Conservation (phyloP, 2,113 vertebrate species). For the Mixornis gularis region DNA sequence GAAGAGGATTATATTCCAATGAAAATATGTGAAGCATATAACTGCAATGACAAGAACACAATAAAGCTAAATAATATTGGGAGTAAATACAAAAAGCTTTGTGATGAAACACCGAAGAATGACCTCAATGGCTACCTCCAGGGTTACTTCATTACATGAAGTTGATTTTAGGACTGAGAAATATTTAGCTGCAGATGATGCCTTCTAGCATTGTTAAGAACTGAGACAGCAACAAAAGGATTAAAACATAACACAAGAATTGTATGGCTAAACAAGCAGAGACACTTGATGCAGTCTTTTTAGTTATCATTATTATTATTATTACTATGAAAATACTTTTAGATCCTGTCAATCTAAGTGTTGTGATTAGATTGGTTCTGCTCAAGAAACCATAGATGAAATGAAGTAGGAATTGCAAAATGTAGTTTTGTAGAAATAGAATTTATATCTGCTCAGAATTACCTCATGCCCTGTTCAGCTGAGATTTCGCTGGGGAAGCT, state of each 20-base stretch:
- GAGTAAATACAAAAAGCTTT: conserved; percentile 20
- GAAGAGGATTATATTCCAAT: conserved; percentile 32
- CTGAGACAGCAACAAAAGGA: not conserved
- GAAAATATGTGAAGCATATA: conserved; percentile 9
- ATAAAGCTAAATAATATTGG: not conserved
- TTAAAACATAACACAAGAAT: not conserved
- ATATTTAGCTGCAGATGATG: not conserved
- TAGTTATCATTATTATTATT: not conserved
- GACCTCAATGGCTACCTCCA: not conserved
- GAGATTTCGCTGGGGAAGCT: not conserved
- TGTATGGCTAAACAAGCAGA: not conserved
- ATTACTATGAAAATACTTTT: not conserved
- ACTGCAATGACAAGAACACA: not conserved
- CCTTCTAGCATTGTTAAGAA: not conserved
- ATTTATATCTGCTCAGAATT: not conserved
- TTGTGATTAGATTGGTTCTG: not conserved
- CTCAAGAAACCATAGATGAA: not conserved
- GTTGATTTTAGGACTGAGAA: not conserved
- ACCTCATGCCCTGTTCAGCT: not conserved
- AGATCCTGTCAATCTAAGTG: not conserved
- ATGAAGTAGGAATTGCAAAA: not conserved
- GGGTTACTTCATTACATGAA: not conserved
- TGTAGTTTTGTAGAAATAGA: not conserved
- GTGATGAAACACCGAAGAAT: not conserved
- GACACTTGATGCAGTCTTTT: not conserved